A percentile compares a stretch with the other conserved stretches of the same genome.
These are phyloP conservation scores for Danaus plexippus DNA, from an alignment of 1,140 invertebrate genomes.

Conservation along the genomic window DNA sequence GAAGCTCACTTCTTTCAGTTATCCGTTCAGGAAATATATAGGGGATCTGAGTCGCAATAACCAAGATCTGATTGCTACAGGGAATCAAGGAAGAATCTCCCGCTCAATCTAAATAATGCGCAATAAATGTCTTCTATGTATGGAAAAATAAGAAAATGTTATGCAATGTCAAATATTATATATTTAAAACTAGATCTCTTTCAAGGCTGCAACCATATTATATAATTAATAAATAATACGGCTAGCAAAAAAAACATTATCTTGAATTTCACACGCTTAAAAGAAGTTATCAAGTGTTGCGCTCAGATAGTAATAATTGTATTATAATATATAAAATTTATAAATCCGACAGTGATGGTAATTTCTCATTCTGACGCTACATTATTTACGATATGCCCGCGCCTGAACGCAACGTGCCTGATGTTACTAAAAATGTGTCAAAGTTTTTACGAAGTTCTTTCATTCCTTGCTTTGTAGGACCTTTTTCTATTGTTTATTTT, in stretches of 20 bases:
- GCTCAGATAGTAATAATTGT: too few species aligned
- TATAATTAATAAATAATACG: too few species aligned
- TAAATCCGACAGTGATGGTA: conserved; percentile 61
- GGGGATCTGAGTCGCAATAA: conserved; percentile 50
- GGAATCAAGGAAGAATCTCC: conserved; percentile 48
- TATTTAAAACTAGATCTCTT: too few species aligned
- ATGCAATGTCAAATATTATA: too few species aligned
- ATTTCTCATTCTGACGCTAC: conserved; percentile 70
- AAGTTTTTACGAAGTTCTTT: conserved; percentile 70
- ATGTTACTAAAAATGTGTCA: conserved; percentile 71
- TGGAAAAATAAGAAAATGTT: conserved; percentile 1
- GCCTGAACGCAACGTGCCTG: conserved; percentile 61
- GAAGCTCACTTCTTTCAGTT: conserved; percentile 62
- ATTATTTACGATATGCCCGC: conserved; percentile 61
- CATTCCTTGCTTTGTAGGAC: conserved; percentile 62
- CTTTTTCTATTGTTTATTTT: conserved; percentile 60
- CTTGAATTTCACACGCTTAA: too few species aligned
- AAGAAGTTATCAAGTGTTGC: too few species aligned
- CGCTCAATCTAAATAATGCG: conserved; percentile 29
- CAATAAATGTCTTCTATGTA: too few species aligned
- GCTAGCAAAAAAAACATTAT: too few species aligned
- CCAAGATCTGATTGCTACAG: conserved; percentile 59
- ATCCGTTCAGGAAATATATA: conserved; percentile 64
- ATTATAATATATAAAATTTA: too few species aligned
- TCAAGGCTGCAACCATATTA: too few species aligned